Evolutionary conservation across 2,797 vertebrate species (phyloP), one percentile per base, ranked within the genome.

Genomic region (Apogon talboti): DNA sequence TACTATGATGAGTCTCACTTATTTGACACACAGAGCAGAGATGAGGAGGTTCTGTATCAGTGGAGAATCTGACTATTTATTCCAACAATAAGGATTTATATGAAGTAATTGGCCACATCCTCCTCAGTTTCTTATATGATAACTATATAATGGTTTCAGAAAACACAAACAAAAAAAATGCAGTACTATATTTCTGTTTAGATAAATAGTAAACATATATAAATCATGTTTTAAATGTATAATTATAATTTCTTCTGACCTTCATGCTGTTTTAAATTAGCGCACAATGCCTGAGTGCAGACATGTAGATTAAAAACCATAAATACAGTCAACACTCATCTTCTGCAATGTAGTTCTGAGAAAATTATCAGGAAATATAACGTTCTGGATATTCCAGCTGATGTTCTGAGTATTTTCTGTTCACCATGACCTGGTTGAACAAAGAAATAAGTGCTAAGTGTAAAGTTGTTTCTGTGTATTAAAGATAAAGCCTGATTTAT

Each of bases 61-160:
- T 41, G 43, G 35, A 74, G 60, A 40, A 60, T 48, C 43, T 42
- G 21, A 50, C 67, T 75, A 42, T 53, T 71, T 56, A 45, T 66
- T 53, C 64, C 76, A 40, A 46, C 53, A 59, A 62, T 44, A 53
- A 66, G 70, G 47, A 49, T 65, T 61, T 76, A 57, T 14, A 11
- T 47, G 10, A 43, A 79, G 47, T 64, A 57, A 35, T 8, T 62
- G 68, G 55, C 61, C 66, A 1, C 0, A 33, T 78, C 60, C 61
- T 68, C 56, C 81, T 85, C 71, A 66, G 61, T 55, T 78, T 80
- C 63, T 53, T 71, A 33, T 72, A 54, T n/a, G n/a, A n/a, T 28
- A 28, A 5, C 47, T 67, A 41, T 57, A 55, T 66, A 46, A 41
- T 55, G 66, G 81, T 87, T 86, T 76, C 66, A 59, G 16, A 48